Evolutionary conservation across 2,797 vertebrate genomes (phyloP).

Genomic region (Siniperca scherzeri): DNA sequence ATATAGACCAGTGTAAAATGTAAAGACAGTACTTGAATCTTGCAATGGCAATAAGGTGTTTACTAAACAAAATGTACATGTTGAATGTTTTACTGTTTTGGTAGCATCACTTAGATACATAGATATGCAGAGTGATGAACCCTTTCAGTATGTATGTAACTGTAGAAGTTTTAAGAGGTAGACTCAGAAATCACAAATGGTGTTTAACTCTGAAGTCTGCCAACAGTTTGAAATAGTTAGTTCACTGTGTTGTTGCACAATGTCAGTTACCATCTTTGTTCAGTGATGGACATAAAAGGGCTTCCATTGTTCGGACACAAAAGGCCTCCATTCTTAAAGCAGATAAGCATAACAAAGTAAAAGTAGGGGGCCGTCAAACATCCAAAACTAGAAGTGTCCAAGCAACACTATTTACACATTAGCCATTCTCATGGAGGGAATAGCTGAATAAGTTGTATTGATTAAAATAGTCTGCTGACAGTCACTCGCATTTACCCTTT

Average conservation of each 20-base stretch:
- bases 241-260: conserved; percentile 86
- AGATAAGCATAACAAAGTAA: conserved; percentile 88
- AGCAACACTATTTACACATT: conserved; percentile 85
- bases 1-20: neutral
- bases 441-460: conserved; percentile 74
- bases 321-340: conserved; percentile 81
- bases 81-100: conserved; percentile 1
- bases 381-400: conserved; percentile 83
- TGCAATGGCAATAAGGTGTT: neutral
- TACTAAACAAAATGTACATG: neutral
- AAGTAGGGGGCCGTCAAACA: conserved; percentile 87
- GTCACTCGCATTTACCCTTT: conserved; percentile 52
- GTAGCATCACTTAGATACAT: neutral
- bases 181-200: conserved; percentile 44
- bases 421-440: conserved; percentile 66
- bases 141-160: neutral
- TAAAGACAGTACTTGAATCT: neutral
- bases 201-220: conserved; percentile 77
- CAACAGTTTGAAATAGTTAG: conserved; percentile 84
- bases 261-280: conserved; percentile 91
- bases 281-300: conserved; percentile 89
- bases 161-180: conserved; percentile 47
- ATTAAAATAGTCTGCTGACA: conserved; percentile 65
- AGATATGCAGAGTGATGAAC: neutral
- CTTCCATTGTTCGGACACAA: conserved; percentile 83